Evolutionary conservation across 2,888 invertebrate species (phyloP), one percentile per base, ranked within the genome.

Genomic region (Drosophila helvetica): DNA sequence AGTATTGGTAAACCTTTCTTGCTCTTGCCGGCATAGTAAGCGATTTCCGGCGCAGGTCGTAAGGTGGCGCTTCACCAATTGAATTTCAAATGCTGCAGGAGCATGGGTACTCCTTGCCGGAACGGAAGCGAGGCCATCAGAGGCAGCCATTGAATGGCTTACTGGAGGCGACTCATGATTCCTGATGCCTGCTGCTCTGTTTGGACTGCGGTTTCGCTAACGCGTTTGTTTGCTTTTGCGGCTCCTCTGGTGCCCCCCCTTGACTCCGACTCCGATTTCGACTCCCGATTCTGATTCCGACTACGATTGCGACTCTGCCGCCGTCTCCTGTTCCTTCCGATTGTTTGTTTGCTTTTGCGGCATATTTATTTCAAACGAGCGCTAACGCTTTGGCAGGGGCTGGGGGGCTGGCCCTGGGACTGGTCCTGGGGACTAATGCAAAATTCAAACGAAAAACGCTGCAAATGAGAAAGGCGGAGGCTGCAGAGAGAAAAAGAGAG

Each of bases 311-410:
- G 18, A 27, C 52, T 43, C 15, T 18, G 25, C 33, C 30, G n/a
- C 17, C 25, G 25, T 7, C 25, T 25, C 48, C 51, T 59, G 33
- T 56, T 48, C 53, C 79, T 61, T 73, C 69, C 75, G 79, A 84
- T 86, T 86, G 85, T 80, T 86, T 88, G 88, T 89, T 88, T 88
- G 79, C 85, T 80, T 66, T 88, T 88, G 88, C 80, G 88, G 87
- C 85, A 88, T 89, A 89, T 89, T 88, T 88, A 88, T 83, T 89
- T 87, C 77, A 84, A 83, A 87, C 77, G 87, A 87, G 87, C 76
- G 89, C 87, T 79, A 84, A 79, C 74, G 67, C 74, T 54, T 18
- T 47, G n/a, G 38, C 6, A 38, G 38, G 38, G 55, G 54, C 33
- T 50, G 55, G 47, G 38, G 18, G 22, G 22, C 4, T 4, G 22